phyloP scores from a whole-genome alignment of 2,113 vertebrate genomes.

The Eubucco bourcierii region DNA sequence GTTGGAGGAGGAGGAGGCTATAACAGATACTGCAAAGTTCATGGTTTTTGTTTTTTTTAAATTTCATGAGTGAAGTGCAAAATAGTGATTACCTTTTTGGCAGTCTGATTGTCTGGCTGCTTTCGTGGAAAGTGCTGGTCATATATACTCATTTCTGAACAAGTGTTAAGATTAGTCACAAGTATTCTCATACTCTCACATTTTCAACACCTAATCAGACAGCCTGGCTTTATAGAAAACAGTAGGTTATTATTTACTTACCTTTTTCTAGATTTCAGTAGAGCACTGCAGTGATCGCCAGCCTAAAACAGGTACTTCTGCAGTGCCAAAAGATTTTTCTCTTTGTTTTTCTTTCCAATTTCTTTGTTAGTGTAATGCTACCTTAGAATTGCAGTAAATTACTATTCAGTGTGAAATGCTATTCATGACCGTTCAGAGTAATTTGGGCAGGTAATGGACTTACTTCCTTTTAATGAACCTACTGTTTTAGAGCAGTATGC shows the following conservation, averaged over 20 bases:
- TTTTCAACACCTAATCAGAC: conserved; percentile 61
- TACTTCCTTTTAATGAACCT: not conserved
- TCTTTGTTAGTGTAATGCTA: not conserved
- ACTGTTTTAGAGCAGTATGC: not conserved
- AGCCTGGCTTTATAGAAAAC: conserved; percentile 22
- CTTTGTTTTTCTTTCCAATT: not conserved
- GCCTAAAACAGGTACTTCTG: not conserved
- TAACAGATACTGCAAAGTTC: not conserved
- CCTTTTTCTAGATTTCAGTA: not conserved
- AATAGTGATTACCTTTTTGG: not conserved
- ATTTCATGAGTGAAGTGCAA: not conserved
- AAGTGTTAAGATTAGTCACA: conserved; percentile 6
- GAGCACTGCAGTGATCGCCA: not conserved
- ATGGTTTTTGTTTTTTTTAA: not conserved
- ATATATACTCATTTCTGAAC: not conserved
- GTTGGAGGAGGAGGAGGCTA: not conserved
- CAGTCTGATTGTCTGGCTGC: conserved; percentile 39
- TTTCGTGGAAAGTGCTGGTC: conserved; percentile 39
- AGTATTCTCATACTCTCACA: not conserved
- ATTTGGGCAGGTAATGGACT: not conserved
- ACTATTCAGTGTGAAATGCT: not conserved
- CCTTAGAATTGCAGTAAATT: not conserved
- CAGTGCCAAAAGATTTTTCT: not conserved
- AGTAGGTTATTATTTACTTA: conserved; percentile 15
- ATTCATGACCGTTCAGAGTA: not conserved